Evolutionary conservation across 2,888 invertebrate species (phyloP).

Genomic region (Oscheius sp.): DNA sequence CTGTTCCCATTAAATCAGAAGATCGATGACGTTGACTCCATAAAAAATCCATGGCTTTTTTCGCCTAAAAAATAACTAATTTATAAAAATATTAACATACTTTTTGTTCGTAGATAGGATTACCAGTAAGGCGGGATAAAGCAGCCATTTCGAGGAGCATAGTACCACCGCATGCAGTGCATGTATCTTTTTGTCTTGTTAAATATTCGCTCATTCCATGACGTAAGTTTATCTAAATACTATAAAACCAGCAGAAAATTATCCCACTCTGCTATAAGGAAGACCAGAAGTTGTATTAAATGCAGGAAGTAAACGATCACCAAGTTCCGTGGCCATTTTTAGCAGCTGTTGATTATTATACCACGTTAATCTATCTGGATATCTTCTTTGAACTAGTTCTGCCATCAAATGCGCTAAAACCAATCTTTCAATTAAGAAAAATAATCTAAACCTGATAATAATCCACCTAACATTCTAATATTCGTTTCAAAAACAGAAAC

Average conservation of each 20-base stretch:
- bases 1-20: constrained; percentile 94
- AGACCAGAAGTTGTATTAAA: constrained; percentile 97
- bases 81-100: no score
- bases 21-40: constrained; percentile 90
- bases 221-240: constrained; percentile 71
- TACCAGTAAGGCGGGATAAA: constrained; percentile 82
- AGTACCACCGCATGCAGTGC: constrained; percentile 97
- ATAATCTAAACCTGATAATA: constrained; percentile 75
- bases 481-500: constrained; percentile 97
- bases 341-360: constrained; percentile 80
- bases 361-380: constrained; percentile 75
- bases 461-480: constrained; percentile 90
- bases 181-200: constrained; percentile 75
- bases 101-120: constrained; percentile 90
- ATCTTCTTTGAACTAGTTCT: constrained; percentile 83
- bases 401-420: constrained; percentile 86
- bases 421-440: background rate
- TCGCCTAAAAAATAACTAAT: constrained; percentile 77
- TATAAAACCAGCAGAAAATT: background rate
- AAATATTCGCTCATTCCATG: constrained; percentile 70
- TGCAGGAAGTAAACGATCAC: constrained; percentile 91
- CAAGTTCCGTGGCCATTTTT: constrained; percentile 89
- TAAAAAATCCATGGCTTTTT: constrained; percentile 91
- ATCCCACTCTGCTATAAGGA: constrained; percentile 89
- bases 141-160: constrained; percentile 98